Evolutionary conservation across 2,113 vertebrate species (phyloP).

Genomic region (Neopipo cinnamomea): DNA sequence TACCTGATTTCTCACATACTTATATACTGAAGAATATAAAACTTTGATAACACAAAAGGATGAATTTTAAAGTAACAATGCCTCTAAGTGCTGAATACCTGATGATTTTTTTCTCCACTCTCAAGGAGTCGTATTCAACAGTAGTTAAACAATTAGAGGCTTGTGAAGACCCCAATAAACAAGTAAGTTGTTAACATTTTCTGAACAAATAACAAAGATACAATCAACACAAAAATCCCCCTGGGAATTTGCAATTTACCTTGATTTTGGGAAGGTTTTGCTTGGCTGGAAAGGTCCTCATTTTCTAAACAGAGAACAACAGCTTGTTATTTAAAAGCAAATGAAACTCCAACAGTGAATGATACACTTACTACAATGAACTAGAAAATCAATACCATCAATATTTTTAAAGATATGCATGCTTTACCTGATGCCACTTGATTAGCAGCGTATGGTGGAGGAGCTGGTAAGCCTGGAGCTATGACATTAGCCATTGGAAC

Average conservation of each 20-base stretch:
- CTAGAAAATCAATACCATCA: background rate
- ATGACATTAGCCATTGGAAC: conserved; percentile 91
- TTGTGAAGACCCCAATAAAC: background rate
- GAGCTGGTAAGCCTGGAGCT: conserved; percentile 85
- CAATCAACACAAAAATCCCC: background rate
- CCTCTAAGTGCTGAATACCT: background rate
- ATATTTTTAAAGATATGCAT: background rate
- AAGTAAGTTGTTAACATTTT: background rate
- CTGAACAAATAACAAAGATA: background rate
- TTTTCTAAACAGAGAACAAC: conserved; percentile 69
- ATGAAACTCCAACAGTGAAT: background rate
- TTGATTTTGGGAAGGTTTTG: conserved; percentile 76
- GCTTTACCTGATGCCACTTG: conserved; percentile 87
- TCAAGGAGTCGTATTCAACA: background rate
- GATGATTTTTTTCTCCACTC: background rate
- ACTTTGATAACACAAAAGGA: background rate
- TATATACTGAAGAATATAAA: background rate
- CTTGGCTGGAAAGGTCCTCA: conserved; percentile 73
- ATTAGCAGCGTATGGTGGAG: conserved; percentile 84
- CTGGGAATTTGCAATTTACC: conserved; percentile 65
- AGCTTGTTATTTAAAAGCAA: conserved; percentile 40
- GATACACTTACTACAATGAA: background rate
- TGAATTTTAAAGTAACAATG: background rate
- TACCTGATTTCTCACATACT: background rate
- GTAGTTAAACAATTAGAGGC: background rate